Base-by-base conservation (phyloP, 2,888 invertebrate genomes). In the Diarsia brunnea region DNA sequence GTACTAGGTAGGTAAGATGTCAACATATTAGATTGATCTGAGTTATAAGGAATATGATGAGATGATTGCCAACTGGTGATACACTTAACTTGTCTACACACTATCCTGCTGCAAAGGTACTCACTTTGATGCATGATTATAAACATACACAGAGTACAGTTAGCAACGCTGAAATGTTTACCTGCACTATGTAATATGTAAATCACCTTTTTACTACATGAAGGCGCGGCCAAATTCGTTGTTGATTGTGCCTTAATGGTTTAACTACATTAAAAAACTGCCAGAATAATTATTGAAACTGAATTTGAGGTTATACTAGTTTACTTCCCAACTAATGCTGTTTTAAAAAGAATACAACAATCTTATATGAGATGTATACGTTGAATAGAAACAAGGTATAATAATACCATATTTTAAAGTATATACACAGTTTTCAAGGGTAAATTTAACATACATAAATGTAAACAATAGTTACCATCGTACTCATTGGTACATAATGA, bases 381-480 rank as follows among this genome's bases (percentile, higher is more conserved):
- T 47, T 2, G 1, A 21, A n/a, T n/a, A 24, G 7, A 78, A 55
- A 43, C 27, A 49, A 19, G 11, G 27, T 47, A 19, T 4, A 27
- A 66, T 0, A 4, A 21, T 12, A 47, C 4, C 5, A 7, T 2
- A 4, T 14, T 1, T 1, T 19, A 21, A 31, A n/a, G 2, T n/a
- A 38, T 0, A 7, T 38, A n/a, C 11, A 21, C 14, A 38, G 21
- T 73, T 16, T 24, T 21, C 14, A 21, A 53, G 21, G 1, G 21
- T 63, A 12, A 38, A 3, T 12, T n/a, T n/a, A 11, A n/a, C 31
- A n/a, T 1, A 49, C 21, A 27, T 43, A 74, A 19, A 47, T 11
- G 10, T 55, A 45, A 43, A 45, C 11, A 47, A 61, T 84, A 94
- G 90, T 94, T 87, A 96, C 95, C 92, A 96, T 91, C 43, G 92